Evolutionary conservation across 2,888 invertebrate genomes (phyloP).

Genomic region (Cerceris rybyensis): DNA sequence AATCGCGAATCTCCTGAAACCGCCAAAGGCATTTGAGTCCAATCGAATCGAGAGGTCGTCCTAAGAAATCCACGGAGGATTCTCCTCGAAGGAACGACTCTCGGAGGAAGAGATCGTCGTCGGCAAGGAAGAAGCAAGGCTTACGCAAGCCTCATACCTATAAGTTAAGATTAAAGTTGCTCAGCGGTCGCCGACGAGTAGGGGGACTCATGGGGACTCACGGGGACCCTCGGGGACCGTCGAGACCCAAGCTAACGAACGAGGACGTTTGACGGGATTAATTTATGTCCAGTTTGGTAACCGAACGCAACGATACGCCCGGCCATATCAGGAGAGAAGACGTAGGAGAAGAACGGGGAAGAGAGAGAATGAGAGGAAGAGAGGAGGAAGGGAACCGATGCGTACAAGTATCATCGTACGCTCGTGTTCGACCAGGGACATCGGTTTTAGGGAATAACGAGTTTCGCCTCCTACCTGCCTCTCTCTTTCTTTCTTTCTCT

Average conservation of each 20-base stretch:
- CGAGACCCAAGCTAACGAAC: constrained; percentile 71
- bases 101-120: constrained; percentile 16
- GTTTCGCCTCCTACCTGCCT: constrained; percentile 50
- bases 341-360: constrained; percentile 17
- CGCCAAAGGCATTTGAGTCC: neutral
- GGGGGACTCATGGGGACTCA: constrained; percentile 25
- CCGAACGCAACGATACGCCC: constrained; percentile 72
- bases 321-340: constrained; percentile 52
- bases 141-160: constrained; percentile 76
- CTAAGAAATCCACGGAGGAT: constrained; percentile 29
- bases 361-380: constrained; percentile 40
- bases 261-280: constrained; percentile 80
- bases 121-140: constrained; percentile 50
- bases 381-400: constrained; percentile 21
- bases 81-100: constrained; percentile 33
- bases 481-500: constrained; percentile 14
- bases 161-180: constrained; percentile 80
- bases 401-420: constrained; percentile 54
- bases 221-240: constrained; percentile 41
- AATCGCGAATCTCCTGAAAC: neutral
- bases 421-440: constrained; percentile 52
- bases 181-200: constrained; percentile 66
- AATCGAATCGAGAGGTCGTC: constrained; percentile 47
- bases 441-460: constrained; percentile 73
- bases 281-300: constrained; percentile 80